Evolutionary conservation across 2,797 vertebrate genomes (phyloP).

Genomic region (Meriones psammophilus): DNA sequence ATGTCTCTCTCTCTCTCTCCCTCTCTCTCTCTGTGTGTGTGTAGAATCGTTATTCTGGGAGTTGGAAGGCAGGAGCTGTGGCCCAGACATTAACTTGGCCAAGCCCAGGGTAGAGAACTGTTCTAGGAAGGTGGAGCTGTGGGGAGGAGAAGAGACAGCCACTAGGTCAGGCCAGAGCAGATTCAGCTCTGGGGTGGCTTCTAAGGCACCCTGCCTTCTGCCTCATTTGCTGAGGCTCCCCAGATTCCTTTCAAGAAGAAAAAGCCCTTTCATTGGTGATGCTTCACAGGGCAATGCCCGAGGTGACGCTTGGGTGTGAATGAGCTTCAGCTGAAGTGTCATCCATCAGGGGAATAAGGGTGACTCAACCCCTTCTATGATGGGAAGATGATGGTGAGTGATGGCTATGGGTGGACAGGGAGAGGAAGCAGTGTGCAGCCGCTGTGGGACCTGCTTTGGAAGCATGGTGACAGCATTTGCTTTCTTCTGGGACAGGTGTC

Average conservation of each 20-base stretch:
- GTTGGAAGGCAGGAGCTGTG: neutral
- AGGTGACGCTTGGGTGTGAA: neutral
- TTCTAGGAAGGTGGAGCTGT: neutral
- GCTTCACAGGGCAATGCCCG: neutral
- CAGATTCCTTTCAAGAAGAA: neutral
- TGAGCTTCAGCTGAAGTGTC: neutral
- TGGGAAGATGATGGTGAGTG: neutral
- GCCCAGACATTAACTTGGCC: neutral
- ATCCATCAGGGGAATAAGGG: neutral
- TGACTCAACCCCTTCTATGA: neutral
- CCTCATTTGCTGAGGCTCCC: neutral
- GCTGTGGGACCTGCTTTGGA: fast-evolving
- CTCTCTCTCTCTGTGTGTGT: neutral
- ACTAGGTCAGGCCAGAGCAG: neutral
- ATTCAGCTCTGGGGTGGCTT: neutral
- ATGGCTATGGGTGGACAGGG: fast-evolving
- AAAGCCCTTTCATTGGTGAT: neutral
- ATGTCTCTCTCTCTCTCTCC: neutral
- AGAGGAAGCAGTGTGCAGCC: neutral
- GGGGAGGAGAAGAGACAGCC: neutral
- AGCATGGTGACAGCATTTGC: neutral
- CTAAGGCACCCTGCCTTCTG: fast-evolving
- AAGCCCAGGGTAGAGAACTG: fast-evolving
- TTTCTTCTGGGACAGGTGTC: neutral
- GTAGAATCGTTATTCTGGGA: too few relatives aligned